Evolutionary conservation across 2,888 invertebrate species (phyloP), one percentile per base, ranked within the genome.

Genomic region (Agriopis aurantiaria): DNA sequence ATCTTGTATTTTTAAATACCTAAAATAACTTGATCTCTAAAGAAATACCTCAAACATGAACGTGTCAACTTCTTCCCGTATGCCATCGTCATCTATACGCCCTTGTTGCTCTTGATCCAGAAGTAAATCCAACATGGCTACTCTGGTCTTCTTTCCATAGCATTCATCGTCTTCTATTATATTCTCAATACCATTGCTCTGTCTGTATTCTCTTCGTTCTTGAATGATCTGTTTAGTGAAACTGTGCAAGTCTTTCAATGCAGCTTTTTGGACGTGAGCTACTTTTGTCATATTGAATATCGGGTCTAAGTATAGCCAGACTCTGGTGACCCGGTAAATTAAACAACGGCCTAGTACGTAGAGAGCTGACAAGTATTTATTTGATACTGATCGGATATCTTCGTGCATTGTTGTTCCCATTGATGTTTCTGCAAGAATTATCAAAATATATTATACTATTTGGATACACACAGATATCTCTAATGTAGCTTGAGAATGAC

Each of bases 21-120:
- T 23, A 23, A 23, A 23, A 23, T 23, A 23, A 23, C 0, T 2
- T 2, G 17, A 23, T 23, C 17, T 33, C 3, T 33, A 33, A 33
- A 33, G 4, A 33, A 33, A 33, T 33, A 57, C 96, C 85, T 95
- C 96, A 88, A 97, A 97, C 95, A 96, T 95, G 77, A 97, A 96
- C 0, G 96, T 97, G 75, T 97, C 96, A 0, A 96, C 96, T 88
- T 97, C 96, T 80, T 96, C 96, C 67, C 95, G 91, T 59, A 97
- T 95, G 65, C 96, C 96, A 40, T 93, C 82, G 75, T 95, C 93
- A 14, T 95, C 95, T 23, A 96, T 87, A 6, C 88, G 89, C 1
- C 95, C 95, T 71, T 95, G 92, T 59, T 94, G 91, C 74, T 94
- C 95, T 45, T 95, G 93, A 63, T 95, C 93, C 7, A 97, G 80